Percentiles rank a stretch among this genome's conserved stretches.
Conservation (phyloP, 2,797 vertebrate species). For the Cuniculus paca region DNA sequence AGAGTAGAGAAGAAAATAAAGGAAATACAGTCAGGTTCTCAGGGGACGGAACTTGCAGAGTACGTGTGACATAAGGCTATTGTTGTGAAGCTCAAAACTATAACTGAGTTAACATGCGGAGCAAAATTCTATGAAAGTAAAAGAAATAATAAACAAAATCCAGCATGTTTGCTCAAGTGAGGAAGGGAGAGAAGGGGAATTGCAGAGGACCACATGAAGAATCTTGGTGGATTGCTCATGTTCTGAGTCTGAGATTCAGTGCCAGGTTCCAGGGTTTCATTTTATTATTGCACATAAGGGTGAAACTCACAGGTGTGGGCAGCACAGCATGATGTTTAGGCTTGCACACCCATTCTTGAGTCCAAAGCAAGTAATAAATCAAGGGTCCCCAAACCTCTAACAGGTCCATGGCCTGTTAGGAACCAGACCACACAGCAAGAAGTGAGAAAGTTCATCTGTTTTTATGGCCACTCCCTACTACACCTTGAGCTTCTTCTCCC, state of each 20-base stretch:
- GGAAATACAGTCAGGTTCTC: not conserved
- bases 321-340: accelerated
- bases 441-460: not conserved
- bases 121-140: not conserved
- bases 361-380: not conserved
- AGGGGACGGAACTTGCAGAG: not conserved
- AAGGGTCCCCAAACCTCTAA: not conserved
- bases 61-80: accelerated
- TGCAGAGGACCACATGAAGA: accelerated
- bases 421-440: not conserved
- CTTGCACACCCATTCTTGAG: not conserved
- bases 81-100: not conserved
- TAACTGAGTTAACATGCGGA: not conserved
- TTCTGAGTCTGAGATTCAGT: no score
- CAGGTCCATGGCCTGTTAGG: not conserved
- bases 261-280: accelerated
- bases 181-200: not conserved
- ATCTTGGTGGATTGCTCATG: accelerated
- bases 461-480: not conserved
- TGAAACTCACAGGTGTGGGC: not conserved
- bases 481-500: not conserved
- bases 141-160: not conserved
- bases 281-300: not conserved
- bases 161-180: accelerated
- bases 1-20: not conserved